Base-by-base conservation (phyloP, 2,888 invertebrate genomes). In the Zhuqinia jingwanae region DNA sequence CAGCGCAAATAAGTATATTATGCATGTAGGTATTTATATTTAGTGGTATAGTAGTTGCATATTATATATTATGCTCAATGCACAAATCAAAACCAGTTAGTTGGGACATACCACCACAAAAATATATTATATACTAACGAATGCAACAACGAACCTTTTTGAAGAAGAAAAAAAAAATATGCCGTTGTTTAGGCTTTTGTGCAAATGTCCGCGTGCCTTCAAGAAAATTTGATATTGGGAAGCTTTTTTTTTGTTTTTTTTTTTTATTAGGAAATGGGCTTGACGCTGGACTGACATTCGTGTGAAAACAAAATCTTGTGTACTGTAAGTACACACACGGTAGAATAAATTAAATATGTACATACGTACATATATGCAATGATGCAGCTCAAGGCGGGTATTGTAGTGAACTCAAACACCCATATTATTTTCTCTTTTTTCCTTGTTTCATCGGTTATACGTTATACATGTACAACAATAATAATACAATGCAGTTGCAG, bases 201-300 rank as follows among this genome's bases (percentile, higher is more conserved):
- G 8, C 17, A 11, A 13, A 22, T 6, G 36, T 65, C 47, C 75
- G 27, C 75, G 76, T 63, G 83, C 75, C 76, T 63, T 15, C 20
- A 73, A 50, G 30, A 30, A 63, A 63, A 27, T 1, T 25, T 73
- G 6, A 20, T 20, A 65, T 42, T 36, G 15, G n/a, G 56, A 15
- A 56, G 68, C 22, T 10, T 65, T 63, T 17, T n/a, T 73, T 56
- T 70, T 56, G 45, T 27, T 27, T 22, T 65, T 13, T 11, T 0
- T 47, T 75, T 63, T 75, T 42, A 84, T 77, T 77, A 50, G 68
- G 60, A 73, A 78, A 73, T 70, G 73, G 60, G 60, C 27, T 78
- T 85, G 78, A 78, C 78, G 78, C 78, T 78, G 85, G 78, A 70
- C 70, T 78, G 85, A 85, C 85, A 78, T 73, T 50, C 85, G 78